Evolutionary conservation across 2,797 vertebrate species (phyloP), one percentile per base, ranked within the genome.

Genomic region (Xerus rutilus): DNA sequence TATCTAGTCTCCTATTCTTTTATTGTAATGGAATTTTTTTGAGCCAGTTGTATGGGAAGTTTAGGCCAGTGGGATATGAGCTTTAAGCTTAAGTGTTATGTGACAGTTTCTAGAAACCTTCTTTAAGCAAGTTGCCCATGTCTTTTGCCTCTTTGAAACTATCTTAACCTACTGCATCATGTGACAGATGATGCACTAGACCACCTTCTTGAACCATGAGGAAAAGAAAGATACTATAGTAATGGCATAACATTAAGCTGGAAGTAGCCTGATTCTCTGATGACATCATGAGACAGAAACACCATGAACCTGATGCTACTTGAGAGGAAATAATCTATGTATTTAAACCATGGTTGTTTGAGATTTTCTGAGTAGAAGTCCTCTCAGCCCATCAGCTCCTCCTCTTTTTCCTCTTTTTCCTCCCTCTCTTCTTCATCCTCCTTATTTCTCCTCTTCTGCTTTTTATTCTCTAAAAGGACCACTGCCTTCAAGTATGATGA

Each of bases 331-430:
- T 86, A 65, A 77, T 77, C n/a, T 83, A 32, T 79, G 69, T 21
- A 62, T 62, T 62, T 59, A 93, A 88, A 20, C 25, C 12, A 83
- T 95, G 54, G 23, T 91, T 89, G 70, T 83, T 94, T 93, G 15
- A 25, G 59, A 6, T 89, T 83, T 96, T 93, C 57, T 89, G 43
- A 76, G 65, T 62, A 86, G 28, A 78, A 88, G 18, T 59, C 72
- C 59, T 62, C 21, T 62, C 23, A 62, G 59, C 25, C 30, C 93
- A 30, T 39, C 23, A 93, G 57, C 81, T 88, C 21, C 67, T 8
- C 35, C 43, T 79, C 74, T 64, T 39, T 14, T 76, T 64, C 12
- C 54, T 6, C 21, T n/a, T 45, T 14, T 15, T 65, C 17, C 18
- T 88, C 5, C 11, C 74, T 1, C 11, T 79, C 10, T 17, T 54